Evolutionary conservation across 2,888 invertebrate genomes (phyloP).

Genomic region (Agrotis clavis): DNA sequence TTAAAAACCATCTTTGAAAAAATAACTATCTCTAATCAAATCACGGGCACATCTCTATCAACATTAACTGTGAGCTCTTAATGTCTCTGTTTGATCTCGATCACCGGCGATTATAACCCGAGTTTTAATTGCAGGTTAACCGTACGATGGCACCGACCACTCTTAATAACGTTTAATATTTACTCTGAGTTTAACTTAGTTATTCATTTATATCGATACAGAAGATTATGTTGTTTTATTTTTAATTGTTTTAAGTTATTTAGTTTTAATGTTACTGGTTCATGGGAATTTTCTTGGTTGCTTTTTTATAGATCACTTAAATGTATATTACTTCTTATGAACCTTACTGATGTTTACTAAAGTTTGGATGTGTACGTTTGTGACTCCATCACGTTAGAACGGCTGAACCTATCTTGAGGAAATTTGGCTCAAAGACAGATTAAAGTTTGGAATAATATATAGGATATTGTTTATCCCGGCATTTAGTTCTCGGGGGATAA

Average conservation of each 20-base stretch:
- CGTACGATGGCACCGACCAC: slow-evolving; percentile 60
- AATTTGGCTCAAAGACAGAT: too few relatives aligned
- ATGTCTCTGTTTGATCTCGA: slow-evolving; percentile 79
- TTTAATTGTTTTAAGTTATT: slow-evolving; percentile 33
- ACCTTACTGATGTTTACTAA: too few relatives aligned
- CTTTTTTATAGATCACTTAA: slow-evolving; percentile 7
- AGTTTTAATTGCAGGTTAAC: slow-evolving; percentile 75
- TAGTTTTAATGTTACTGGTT: slow-evolving; percentile 31
- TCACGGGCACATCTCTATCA: slow-evolving; percentile 45
- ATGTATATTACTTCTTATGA: neutral
- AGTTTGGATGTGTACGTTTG: too few relatives aligned
- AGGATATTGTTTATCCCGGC: too few relatives aligned
- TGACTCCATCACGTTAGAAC: too few relatives aligned
- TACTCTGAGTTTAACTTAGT: slow-evolving; percentile 67
- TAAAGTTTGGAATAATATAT: too few relatives aligned
- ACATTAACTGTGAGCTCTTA: slow-evolving; percentile 69
- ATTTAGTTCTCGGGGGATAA: too few relatives aligned
- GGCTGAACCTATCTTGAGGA: too few relatives aligned
- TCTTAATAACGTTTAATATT: slow-evolving; percentile 71
- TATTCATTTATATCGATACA: slow-evolving; percentile 55
- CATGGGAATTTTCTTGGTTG: slow-evolving; percentile 33
- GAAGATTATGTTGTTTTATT: slow-evolving; percentile 14
- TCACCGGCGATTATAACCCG: slow-evolving; percentile 71
- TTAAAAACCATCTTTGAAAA: slow-evolving; percentile 16
- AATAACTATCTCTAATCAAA: slow-evolving; percentile 20